Evolutionary conservation across 1,140 invertebrate species (phyloP).

Genomic region (Ceratosolen solmsi): DNA sequence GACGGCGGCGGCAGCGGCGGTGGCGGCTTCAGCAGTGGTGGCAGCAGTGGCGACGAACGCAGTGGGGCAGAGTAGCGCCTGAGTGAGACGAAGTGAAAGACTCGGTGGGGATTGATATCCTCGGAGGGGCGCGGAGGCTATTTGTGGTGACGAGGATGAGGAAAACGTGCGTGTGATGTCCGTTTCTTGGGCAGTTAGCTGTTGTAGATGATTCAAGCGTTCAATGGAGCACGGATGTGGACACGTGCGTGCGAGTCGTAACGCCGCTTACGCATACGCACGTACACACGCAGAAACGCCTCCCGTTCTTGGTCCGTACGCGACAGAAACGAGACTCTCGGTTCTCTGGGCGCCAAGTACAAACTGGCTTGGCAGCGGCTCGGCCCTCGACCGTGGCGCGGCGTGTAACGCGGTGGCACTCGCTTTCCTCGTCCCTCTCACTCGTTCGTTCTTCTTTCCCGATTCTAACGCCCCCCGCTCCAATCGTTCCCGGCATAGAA

Average conservation of each 20-base stretch:
- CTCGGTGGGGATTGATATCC: background rate
- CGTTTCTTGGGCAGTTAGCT: background rate
- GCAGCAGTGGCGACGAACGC: constrained; percentile 36
- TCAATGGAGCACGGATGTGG: background rate
- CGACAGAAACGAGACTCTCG: constrained; percentile 56
- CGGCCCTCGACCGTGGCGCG: constrained; percentile 56
- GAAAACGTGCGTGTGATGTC: constrained; percentile 7
- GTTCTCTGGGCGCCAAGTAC: constrained; percentile 65
- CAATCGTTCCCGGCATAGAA: background rate
- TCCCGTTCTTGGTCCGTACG: constrained; percentile 51
- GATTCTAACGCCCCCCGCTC: background rate
- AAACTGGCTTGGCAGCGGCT: constrained; percentile 62
- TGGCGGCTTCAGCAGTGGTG: constrained; percentile 1
- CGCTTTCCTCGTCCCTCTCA: constrained; percentile 49
- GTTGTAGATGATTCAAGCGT: background rate
- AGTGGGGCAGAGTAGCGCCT: constrained; percentile 39
- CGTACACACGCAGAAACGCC: background rate
- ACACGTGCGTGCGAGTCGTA: constrained; percentile 22
- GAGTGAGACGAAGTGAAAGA: background rate
- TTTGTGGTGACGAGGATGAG: background rate
- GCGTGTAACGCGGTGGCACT: constrained; percentile 65
- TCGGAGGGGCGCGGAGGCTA: background rate
- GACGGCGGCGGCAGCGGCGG: constrained; percentile 43
- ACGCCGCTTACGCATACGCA: background rate
- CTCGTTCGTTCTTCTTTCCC: constrained; percentile 3